Base-by-base conservation (phyloP, 2,888 invertebrate species). In the Eilema sororculum region DNA sequence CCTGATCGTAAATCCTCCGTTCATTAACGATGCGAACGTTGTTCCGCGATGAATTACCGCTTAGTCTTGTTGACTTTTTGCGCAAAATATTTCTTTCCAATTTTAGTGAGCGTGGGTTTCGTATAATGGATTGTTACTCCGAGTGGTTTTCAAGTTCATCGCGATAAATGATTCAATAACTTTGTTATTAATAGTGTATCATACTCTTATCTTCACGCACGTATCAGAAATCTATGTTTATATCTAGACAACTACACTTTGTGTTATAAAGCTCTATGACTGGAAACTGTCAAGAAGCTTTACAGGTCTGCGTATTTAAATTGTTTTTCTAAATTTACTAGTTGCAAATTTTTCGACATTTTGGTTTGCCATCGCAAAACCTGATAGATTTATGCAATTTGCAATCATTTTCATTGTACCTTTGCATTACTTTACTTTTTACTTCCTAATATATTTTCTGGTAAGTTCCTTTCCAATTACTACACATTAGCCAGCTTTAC, bases 1-100 rank as follows among this genome's bases (percentile, higher is more conserved):
- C 92, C 91, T 91, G 93, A 91, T 93, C 94, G 93, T 95, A 94
- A 94, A 94, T 93, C 90, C 90, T 91, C 85, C 84, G 86, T 89
- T 91, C 90, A 89, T 93, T 94, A 94, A 93, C 92, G 93, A 94
- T 90, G 86, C 89, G 86, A 89, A 87, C 87, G 88, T 82, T 87
- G 90, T 90, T 90, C 84, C 83, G 86, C 89, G 91, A 93, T 93
- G 92, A 93, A 92, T 93, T 93, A 92, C 91, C 88, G 90, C 88
- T 91, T 88, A 87, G 89, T 88, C 88, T 89, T 91, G 90, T 93
- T 91, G 90, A 90, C 88, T 92, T 92, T 92, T 91, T 90, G 86
- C 88, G 83, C 82, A 82, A 90, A 90, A 89, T 88, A 89, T 41
- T 89, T 90, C 87, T 91, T 89, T 87, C 87, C 82, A 84, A 88